A percentile compares a stretch with the other conserved stretches of the same genome.
Evolutionary conservation across 2,113 vertebrate genomes (phyloP).

Genomic region (Eolophus roseicapilla): DNA sequence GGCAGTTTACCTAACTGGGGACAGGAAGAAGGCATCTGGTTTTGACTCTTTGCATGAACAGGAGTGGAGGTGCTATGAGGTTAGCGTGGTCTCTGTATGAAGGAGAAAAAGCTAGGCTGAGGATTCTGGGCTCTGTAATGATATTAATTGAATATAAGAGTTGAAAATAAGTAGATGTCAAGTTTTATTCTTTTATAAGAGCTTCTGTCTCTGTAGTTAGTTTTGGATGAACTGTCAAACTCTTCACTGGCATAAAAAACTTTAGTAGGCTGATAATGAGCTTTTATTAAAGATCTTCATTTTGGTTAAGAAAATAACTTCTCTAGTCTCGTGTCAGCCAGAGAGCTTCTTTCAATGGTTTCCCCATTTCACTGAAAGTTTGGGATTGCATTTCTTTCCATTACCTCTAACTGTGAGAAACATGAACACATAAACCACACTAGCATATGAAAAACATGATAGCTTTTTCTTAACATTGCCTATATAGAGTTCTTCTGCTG

Average conservation of each 20-base stretch:
- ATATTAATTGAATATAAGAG: background rate
- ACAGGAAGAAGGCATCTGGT: background rate
- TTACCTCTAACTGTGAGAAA: background rate
- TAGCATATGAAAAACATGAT: background rate
- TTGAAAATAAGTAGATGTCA: background rate
- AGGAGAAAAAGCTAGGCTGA: background rate
- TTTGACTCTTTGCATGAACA: background rate
- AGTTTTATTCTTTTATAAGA: background rate
- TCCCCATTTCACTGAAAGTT: background rate
- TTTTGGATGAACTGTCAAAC: background rate
- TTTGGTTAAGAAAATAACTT: conserved; percentile 4
- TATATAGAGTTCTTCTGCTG: background rate
- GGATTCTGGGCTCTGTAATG: background rate
- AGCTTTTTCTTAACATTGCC: background rate
- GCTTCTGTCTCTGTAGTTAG: background rate
- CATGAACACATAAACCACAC: background rate
- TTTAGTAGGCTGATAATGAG: background rate
- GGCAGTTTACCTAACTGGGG: background rate
- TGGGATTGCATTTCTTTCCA: background rate
- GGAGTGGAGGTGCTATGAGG: background rate
- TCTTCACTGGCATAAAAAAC: background rate
- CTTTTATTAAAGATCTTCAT: background rate
- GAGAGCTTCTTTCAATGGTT: background rate
- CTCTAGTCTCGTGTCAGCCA: background rate
- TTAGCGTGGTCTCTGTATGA: background rate